Evolutionary conservation across 2,888 invertebrate species (phyloP), one percentile per base, ranked within the genome.

Genomic region (Sinentomon sp.): DNA sequence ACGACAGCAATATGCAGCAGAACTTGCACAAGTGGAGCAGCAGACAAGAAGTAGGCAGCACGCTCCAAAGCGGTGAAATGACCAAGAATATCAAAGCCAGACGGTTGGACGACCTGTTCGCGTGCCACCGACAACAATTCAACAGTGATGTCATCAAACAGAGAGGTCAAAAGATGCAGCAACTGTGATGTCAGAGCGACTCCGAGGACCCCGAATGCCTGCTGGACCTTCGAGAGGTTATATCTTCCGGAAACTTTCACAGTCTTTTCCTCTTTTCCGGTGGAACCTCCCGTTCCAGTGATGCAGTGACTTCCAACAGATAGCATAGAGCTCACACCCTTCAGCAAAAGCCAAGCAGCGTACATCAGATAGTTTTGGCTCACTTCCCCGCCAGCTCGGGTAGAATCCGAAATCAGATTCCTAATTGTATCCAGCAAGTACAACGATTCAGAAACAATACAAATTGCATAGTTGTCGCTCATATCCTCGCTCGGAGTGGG

Each of bases 131-230:
- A 29, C 4, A 17, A 19, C n/a, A 27, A 17, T 53, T 78, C 78
- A 23, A 75, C 59, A 30, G 72, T 68, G 20, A 77, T 64, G 54
- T 80, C 78, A 27, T 71, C 66, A 35, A 80, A 60, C 40, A 80
- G 53, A 18, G 68, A 66, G 20, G 69, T 63, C 50, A 72, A 57
- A 49, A 85, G 60, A 18, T 69, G 64, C n/a, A 85, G 60, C 36
- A 77, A 75, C 40, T 76, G 74, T 17, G 72, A 71, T 10, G 83
- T 78, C 32, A 87, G 62, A 1, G 83, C 83, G 14, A 85, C 83
- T 46, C 78, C 78, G 9, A 85, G 62, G 3, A 77, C 82, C 32
- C 82, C 77, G 41, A 83, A 75, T 20, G 78, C 76, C 55, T 82
- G 82, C 54, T 74, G 76, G 50, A 72, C 68, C 57, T 71, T 72